Evolutionary conservation across 1,140 invertebrate species (phyloP).

Genomic region (Brachystomella parvula): DNA sequence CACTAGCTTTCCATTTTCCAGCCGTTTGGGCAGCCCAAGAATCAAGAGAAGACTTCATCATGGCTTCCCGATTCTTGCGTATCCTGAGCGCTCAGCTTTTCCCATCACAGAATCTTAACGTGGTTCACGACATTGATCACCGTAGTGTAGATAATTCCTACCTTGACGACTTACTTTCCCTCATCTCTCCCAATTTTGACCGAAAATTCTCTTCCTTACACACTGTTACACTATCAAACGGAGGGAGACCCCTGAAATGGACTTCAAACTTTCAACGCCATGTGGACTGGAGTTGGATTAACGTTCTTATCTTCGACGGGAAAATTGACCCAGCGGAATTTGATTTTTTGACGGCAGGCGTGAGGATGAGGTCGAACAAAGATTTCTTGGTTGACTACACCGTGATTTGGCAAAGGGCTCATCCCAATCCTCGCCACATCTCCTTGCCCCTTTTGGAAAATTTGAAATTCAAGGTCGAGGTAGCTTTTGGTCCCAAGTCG

Average conservation of each 20-base stretch:
- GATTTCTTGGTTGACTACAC: background rate
- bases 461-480: background rate
- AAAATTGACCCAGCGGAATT: background rate
- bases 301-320: background rate
- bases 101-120: no score
- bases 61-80: no score
- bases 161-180: no score
- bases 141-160: no score
- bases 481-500: background rate
- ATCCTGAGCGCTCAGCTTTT: no score
- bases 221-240: background rate
- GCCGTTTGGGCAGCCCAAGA: no score
- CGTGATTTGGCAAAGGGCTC: background rate
- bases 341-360: background rate
- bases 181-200: no score
- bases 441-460: background rate
- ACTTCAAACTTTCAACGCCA: background rate
- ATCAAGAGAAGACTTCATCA: no score
- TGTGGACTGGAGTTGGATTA: background rate
- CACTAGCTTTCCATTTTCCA: no score
- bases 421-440: background rate
- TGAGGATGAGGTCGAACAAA: background rate
- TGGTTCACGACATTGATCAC: no score
- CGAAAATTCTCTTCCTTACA: no score
- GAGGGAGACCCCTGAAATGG: background rate